phyloP scores from a whole-genome alignment of 2,888 invertebrate species.

The Pherbina coryleti region DNA sequence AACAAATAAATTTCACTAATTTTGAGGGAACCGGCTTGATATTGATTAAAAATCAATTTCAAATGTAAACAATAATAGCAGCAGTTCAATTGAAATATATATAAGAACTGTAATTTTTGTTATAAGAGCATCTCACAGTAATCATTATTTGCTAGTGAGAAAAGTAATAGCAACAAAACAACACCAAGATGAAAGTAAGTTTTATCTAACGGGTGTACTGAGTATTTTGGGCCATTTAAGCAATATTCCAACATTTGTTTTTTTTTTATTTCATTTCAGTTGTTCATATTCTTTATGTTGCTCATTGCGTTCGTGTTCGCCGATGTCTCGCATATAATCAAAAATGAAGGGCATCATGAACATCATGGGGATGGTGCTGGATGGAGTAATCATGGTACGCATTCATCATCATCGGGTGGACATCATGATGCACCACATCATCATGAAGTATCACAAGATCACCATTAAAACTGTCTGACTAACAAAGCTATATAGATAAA shows the following conservation, averaged over 20 bases:
- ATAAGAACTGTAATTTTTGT: not conserved
- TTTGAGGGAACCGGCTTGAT: no score
- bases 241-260: not conserved
- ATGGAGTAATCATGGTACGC: no score
- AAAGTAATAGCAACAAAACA: not conserved
- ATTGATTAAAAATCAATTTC: no score
- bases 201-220: not conserved
- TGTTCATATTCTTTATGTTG: conserved; percentile 35
- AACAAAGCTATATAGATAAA: no score
- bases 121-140: not conserved
- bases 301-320: conserved; percentile 40
- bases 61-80: no score
- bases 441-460: no score
- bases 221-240: not conserved
- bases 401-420: no score
- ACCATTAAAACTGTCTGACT: no score
- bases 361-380: not conserved
- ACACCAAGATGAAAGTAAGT: conserved; percentile 37
- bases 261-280: conserved; percentile 17
- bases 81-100: no score
- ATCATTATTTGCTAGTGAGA: not conserved
- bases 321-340: conserved; percentile 44
- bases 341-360: not conserved
- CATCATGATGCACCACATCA: no score
- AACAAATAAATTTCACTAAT: no score